Evolutionary conservation across 2,888 invertebrate species (phyloP), one percentile per base, ranked within the genome.

Genomic region (Lymantria dispar): DNA sequence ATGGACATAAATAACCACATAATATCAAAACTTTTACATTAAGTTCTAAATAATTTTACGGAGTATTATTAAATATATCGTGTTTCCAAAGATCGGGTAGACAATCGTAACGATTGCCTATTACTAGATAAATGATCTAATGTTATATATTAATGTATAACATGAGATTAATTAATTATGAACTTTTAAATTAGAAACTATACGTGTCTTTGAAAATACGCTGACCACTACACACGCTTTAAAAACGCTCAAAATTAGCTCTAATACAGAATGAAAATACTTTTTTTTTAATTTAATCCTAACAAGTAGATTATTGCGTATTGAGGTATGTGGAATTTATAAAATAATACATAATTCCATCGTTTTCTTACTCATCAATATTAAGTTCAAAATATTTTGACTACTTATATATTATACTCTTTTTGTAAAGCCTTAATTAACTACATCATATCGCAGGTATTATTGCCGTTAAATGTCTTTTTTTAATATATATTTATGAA

Each of bases 1-100:
- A 46, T 40, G 43, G 45, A 46, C 45, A 39, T 47, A 45, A n/a
- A 31, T 13, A 13, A 33, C 5, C 29, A 38, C 38, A 13, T 22
- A 22, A n/a, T 38, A 5, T 22, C 22, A 38, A 12, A 38, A n/a
- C 11, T 38, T n/a, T 13, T 1, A 38, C 29, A 43, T 40, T 43
- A n/a, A 22, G 11, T 38, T 33, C 33, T 33, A 33, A 7, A 33
- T 10, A 33, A 33, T 30, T 7, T 30, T 30, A 33, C 8, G 33
- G 33, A 33, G 8, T 33, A 5, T 33, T 33, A 33, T 33, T 33
- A 33, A 10, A 30, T 7, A 30, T 10, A 10, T 33, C 3, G 3
- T 33, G 8, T n/a, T 38, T 38, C 1, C 38, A 12, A n/a, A 12
- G 8, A 38, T 10, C 12, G 12, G 38, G 38, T 3, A 38, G 38